Base-by-base conservation (phyloP, 2,113 vertebrate species). In the Channa maculata region DNA sequence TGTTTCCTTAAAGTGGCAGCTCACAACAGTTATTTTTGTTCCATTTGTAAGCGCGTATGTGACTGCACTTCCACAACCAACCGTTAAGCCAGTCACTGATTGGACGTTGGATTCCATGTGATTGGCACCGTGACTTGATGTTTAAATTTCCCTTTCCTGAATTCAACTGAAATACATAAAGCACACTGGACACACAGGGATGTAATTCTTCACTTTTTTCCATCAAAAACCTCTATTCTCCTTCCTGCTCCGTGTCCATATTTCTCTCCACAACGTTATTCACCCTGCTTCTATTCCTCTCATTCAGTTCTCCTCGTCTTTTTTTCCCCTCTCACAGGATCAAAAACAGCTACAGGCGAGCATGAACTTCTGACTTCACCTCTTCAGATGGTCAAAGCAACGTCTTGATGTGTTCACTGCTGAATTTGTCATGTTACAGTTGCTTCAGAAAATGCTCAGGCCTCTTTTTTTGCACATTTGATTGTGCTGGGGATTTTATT, bases 1-100 rank as follows among this genome's bases (percentile, higher is more conserved):
- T 97, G 96, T 98, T 97, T 98, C 96, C 95, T 98, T 97, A 98
- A 98, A 98, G 96, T 94, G 95, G 95, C 94, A 95, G 94, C 86
- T 86, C 90, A 92, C 89, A 92, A 93, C 92, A 81, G 61, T 51
- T 80, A 90, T 87, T 86, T 79, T 89, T 89, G 85, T 85, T 84
- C 53, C 52, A 9, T 63, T 60, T 46, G 68, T 80, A 59, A 69
- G 49, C 38, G 15, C 48, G 45, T 55, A 14, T 41, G 77, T 39
- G 52, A 14, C 33, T 71, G 86, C 54, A 77, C 52, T 80, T 65
- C 80, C 84, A 37, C 46, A n/a, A 0, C 57, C 69, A 43, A 65
- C 71, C 78, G 41, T 83, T 3, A 45, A 24, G 38, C 24, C 57
- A 12, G 46, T 66, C 14, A 43, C 60, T 85, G 82, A 93, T 91